Percentiles rank a stretch among this genome's conserved stretches.
Conservation (phyloP, 2,888 invertebrate species). For the Coenonympha arcania region DNA sequence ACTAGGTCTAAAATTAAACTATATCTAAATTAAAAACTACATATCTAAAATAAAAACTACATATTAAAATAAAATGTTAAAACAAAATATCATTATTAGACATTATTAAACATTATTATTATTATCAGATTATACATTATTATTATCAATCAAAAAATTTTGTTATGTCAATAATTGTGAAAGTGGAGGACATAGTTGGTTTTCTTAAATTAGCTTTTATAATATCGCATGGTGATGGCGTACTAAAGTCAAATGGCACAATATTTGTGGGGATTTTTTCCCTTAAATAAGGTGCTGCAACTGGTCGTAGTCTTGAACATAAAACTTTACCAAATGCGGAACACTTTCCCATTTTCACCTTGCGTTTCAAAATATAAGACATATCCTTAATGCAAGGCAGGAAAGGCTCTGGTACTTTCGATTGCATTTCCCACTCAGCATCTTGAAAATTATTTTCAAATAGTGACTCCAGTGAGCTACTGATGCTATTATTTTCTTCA, state of each 20-base stretch:
- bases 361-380: conserved; percentile 47
- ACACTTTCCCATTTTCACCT: conserved; percentile 42
- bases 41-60: too few relatives aligned
- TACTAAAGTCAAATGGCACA: conserved; percentile 48
- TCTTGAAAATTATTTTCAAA: conserved; percentile 38
- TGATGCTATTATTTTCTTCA: conserved; percentile 35
- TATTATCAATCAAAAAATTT: too few relatives aligned
- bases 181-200: conserved; percentile 32
- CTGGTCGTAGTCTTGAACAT: conserved; percentile 41
- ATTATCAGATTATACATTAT: too few relatives aligned
- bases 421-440: conserved; percentile 28
- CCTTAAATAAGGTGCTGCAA: conserved; percentile 49
- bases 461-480: conserved; percentile 49
- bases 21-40: too few relatives aligned
- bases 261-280: conserved; percentile 37
- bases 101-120: too few relatives aligned
- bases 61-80: too few relatives aligned
- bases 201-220: conserved; percentile 44
- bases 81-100: too few relatives aligned
- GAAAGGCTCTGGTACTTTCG: conserved; percentile 31
- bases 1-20: too few relatives aligned
- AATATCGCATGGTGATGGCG: conserved; percentile 56
- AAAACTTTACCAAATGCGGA: conserved; percentile 58
- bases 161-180: conserved; percentile 19
- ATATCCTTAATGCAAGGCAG: conserved; percentile 50